phyloP scores from a whole-genome alignment of 2,888 invertebrate genomes.

The Labia minor region DNA sequence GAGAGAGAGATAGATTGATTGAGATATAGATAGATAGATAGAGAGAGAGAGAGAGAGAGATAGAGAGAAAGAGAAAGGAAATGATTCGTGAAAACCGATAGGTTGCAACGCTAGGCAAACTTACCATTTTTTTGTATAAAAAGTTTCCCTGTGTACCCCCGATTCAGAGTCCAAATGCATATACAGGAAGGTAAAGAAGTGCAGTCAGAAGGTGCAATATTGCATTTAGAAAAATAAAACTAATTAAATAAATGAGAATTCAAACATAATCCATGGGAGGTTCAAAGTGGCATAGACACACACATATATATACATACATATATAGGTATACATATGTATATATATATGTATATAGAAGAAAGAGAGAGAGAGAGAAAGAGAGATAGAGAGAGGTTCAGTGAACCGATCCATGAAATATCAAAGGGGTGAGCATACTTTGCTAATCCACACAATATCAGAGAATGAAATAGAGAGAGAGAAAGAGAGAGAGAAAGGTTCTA shows the following conservation, averaged over 20 bases:
- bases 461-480: constrained; percentile 15
- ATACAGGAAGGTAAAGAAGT: constrained; percentile 26
- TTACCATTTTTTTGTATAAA: constrained; percentile 29
- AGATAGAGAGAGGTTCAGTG: constrained; percentile 15
- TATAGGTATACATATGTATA: too few relatives aligned
- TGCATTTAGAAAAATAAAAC: constrained; percentile 20
- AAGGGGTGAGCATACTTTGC: constrained; percentile 14
- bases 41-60: too few relatives aligned
- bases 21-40: background rate
- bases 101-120: constrained; percentile 24
- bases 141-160: constrained; percentile 29
- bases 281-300: too few relatives aligned
- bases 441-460: background rate
- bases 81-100: constrained; percentile 1
- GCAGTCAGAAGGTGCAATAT: constrained; percentile 27
- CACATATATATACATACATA: too few relatives aligned
- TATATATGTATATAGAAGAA: too few relatives aligned
- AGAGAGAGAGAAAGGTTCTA: constrained; percentile 20
- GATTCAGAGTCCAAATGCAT: constrained; percentile 28
- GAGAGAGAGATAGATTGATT: background rate
- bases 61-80: background rate
- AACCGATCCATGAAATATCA: background rate
- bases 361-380: constrained; percentile 20
- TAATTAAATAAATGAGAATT: constrained; percentile 17
- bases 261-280: constrained; percentile 13